Conservation (phyloP, 2,888 invertebrate species). For the Aphrophora alni region DNA sequence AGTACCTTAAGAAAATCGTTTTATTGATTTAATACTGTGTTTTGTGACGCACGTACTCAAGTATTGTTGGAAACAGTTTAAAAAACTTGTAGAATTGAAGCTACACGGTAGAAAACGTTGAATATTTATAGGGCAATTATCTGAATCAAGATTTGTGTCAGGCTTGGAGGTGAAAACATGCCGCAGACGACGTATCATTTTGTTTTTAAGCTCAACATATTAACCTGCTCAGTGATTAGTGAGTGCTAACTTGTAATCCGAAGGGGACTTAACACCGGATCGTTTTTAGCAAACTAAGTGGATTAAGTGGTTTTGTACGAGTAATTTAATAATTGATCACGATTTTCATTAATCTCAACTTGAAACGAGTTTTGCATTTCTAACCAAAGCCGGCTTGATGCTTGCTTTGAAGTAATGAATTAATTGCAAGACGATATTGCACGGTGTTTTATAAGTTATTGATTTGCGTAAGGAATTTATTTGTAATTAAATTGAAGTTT, state of each 20-base stretch:
- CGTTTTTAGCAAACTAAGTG: not conserved
- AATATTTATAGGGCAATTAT: slow-evolving; percentile 6
- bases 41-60: not conserved
- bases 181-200: not conserved
- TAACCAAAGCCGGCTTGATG: no score
- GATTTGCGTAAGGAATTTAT: no score
- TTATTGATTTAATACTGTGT: no score
- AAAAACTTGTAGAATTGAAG: not conserved
- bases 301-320: not conserved
- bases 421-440: no score
- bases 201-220: not conserved
- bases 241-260: not conserved
- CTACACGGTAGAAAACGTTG: not conserved
- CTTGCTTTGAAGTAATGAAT: no score
- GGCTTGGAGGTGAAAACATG: not conserved
- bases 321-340: slow-evolving; percentile 6
- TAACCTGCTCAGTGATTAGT: not conserved
- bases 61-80: not conserved
- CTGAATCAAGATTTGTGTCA: not conserved
- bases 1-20: no score
- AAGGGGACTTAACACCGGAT: no score
- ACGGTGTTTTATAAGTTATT: no score
- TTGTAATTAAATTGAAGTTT: no score
- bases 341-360: not conserved
- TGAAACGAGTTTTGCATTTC: not conserved